Base-by-base conservation (phyloP, 2,888 invertebrate genomes). In the Drosophila subquinaria region DNA sequence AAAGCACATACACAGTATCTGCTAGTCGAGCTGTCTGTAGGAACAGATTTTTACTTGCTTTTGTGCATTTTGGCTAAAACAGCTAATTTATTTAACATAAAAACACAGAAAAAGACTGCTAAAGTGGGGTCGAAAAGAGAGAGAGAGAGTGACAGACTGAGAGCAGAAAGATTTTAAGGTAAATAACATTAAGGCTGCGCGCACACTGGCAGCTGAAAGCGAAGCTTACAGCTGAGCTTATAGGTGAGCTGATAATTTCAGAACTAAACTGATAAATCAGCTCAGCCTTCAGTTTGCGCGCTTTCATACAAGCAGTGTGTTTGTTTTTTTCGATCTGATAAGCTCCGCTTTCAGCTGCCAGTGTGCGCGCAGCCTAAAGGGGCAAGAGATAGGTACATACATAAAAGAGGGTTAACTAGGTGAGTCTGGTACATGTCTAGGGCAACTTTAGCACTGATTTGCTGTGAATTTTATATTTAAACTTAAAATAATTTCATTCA, bases 21-120 rank as follows among this genome's bases (percentile, higher is more conserved):
- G 17, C 1, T 8, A 27, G 64, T 48, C 38, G 33, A n/a, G 35
- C 0, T 27, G 15, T 8, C 15, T n/a, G 6, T 27, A 1, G 9
- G 4, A n/a, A 4, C 2, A 9, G 15, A 38, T 15, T 48, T 59
- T 30, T 59, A 53, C 35, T 62, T 33, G 53, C 20, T 30, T 62
- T 55, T 55, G 47, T 40, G 40, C 20, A 48, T 61, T 68, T 56
- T 36, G 55, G 50, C 11, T 61, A 64, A 63, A 64, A 61, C 47
- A 69, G 69, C 75, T 65, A 69, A 79, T 76, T 79, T 79, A 76
- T 75, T 76, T 79, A 61, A 56, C 57, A 66, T 55, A 65, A 76
- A 63, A 63, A 50, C 42, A 33, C 38, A 48, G 11, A 33, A 35
- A 55, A n/a, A 13, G n/a, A 38, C 23, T 10, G 35, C 13, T n/a